A percentile compares a stretch with the other conserved stretches of the same genome.
Evolutionary conservation across 2,113 vertebrate genomes (phyloP).

Genomic region (Pedionomus torquatus): DNA sequence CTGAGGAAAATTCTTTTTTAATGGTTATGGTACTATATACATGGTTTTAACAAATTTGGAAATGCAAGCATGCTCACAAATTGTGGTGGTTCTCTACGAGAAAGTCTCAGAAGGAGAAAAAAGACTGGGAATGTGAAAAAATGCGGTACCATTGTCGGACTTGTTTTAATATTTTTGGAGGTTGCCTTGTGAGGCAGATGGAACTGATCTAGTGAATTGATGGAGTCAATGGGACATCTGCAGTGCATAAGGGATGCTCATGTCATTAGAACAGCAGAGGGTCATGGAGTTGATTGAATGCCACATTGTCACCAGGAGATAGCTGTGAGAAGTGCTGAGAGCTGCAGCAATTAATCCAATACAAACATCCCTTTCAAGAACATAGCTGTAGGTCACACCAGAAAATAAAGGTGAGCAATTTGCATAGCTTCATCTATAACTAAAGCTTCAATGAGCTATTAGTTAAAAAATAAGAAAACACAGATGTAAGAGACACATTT

Average conservation of each 20-base stretch:
- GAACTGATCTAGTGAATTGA: background rate
- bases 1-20: background rate
- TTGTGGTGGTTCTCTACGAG: background rate
- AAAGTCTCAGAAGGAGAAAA: background rate
- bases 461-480: background rate
- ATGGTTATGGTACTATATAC: background rate
- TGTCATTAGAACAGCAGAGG: background rate
- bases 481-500: background rate
- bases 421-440: background rate
- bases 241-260: accelerated
- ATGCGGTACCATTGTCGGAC: accelerated
- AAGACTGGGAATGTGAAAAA: background rate
- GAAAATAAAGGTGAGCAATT: background rate
- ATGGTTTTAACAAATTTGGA: background rate
- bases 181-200: background rate
- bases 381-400: background rate
- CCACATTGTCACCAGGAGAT: background rate
- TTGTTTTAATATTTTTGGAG: background rate
- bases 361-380: constrained; percentile 21
- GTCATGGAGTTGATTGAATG: background rate
- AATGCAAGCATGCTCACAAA: background rate
- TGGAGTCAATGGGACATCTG: background rate
- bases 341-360: background rate
- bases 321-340: constrained; percentile 30
- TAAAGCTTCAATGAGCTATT: background rate